Conservation (phyloP, 2,797 vertebrate species). For the Podargus strigoides region DNA sequence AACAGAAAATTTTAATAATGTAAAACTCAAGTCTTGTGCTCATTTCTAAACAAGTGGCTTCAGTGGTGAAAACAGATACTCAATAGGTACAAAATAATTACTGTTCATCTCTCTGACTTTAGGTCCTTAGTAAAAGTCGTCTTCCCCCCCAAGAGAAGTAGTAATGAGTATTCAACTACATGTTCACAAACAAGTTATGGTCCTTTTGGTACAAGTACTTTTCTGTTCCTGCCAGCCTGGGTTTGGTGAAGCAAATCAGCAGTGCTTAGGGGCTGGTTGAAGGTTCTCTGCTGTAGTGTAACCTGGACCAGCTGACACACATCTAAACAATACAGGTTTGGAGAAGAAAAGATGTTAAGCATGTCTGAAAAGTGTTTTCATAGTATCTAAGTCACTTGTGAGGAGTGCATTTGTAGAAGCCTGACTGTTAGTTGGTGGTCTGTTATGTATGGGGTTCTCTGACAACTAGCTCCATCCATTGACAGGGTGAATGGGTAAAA, state of each 20-base stretch:
- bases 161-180: background rate
- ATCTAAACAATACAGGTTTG: background rate
- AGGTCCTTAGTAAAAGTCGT: background rate
- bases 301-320: background rate
- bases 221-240: background rate
- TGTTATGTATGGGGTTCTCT: fast-evolving
- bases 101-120: background rate
- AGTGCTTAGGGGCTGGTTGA: background rate
- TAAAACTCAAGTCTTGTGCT: background rate
- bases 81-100: background rate
- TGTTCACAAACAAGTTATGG: background rate
- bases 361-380: background rate
- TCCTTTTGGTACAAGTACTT: background rate
- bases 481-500: background rate
- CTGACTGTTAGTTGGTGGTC: background rate
- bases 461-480: background rate
- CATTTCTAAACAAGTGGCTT: background rate
- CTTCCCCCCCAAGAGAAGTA: background rate
- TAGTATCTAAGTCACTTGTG: background rate
- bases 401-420: background rate
- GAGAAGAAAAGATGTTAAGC: background rate
- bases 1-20: background rate
- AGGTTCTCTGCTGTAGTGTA: background rate
- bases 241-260: background rate
- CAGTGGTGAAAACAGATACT: background rate